These are phyloP conservation scores for Calcarius ornatus DNA, from an alignment of 2,113 vertebrate genomes.

Conservation along the genomic window DNA sequence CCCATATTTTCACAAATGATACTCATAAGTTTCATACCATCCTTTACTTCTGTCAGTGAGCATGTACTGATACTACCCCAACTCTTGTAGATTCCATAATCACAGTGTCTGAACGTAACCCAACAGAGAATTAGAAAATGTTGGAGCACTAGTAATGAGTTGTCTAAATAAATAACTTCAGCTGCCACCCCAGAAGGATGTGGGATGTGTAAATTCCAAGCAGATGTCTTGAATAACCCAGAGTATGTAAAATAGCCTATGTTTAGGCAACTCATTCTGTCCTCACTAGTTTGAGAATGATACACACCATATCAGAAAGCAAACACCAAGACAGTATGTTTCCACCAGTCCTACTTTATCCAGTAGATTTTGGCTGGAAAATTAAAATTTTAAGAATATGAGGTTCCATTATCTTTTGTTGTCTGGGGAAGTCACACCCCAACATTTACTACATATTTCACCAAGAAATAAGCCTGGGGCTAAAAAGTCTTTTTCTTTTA, in stretches of 20 bases:
- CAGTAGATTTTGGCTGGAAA: neutral
- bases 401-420: neutral
- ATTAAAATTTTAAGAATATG: neutral
- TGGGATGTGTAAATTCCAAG: neutral
- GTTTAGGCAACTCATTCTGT: neutral
- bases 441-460: neutral
- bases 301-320: neutral
- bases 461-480: neutral
- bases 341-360: neutral
- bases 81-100: neutral
- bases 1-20: neutral
- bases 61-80: neutral
- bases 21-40: neutral
- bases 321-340: neutral
- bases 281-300: neutral
- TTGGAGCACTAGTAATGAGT: neutral
- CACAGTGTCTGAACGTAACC: neutral
- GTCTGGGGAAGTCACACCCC: neutral
- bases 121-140: neutral
- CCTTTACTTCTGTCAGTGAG: neutral
- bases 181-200: neutral
- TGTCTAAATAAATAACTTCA: constrained; percentile 16
- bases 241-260: neutral
- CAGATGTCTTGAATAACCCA: neutral
- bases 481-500: neutral